Evolutionary conservation across 2,888 invertebrate species (phyloP).

Genomic region (Camptogramma bilineatum): DNA sequence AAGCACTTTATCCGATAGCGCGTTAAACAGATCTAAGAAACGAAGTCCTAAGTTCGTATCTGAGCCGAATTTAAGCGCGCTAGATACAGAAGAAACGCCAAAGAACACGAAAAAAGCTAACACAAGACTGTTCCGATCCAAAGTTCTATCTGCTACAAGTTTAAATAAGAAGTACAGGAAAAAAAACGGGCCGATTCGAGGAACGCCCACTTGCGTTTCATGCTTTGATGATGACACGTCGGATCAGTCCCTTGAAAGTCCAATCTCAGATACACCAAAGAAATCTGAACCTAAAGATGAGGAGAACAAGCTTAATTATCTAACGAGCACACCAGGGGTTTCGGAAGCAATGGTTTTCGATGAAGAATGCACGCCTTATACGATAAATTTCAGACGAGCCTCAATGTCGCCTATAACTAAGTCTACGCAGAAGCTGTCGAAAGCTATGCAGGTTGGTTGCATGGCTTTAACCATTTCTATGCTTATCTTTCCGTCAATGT

Average conservation of each 20-base stretch:
- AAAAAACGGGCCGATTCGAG: conserved; percentile 57
- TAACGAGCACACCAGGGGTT: conserved; percentile 79
- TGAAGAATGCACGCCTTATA: conserved; percentile 76
- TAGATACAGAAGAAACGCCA: conserved; percentile 75
- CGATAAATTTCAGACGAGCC: conserved; percentile 85
- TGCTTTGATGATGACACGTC: conserved; percentile 77
- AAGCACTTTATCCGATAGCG: conserved; percentile 78
- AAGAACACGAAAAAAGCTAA: conserved; percentile 71
- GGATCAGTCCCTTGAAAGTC: conserved; percentile 53
- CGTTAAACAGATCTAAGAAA: conserved; percentile 67
- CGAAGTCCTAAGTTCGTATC: conserved; percentile 80
- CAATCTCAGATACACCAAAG: conserved; percentile 61
- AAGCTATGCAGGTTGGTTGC: conserved; percentile 93
- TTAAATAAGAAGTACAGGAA: conserved; percentile 78
- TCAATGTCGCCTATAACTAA: conserved; percentile 96
- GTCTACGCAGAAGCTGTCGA: conserved; percentile 93
- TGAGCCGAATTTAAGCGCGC: conserved; percentile 75
- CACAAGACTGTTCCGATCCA: conserved; percentile 74
- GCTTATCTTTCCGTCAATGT: conserved; percentile 40
- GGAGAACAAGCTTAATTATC: conserved; percentile 61
- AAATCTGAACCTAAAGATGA: conserved; percentile 49
- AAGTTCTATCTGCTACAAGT: conserved; percentile 64
- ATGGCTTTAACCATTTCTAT: conserved; percentile 40
- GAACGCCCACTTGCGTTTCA: conserved; percentile 77
- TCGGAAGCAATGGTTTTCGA: conserved; percentile 60